A percentile compares a stretch with the other conserved stretches of the same genome.
These are phyloP conservation scores for Romanogobio albipinnatus DNA, from an alignment of 2,113 vertebrate genomes.

Conservation along the genomic window DNA sequence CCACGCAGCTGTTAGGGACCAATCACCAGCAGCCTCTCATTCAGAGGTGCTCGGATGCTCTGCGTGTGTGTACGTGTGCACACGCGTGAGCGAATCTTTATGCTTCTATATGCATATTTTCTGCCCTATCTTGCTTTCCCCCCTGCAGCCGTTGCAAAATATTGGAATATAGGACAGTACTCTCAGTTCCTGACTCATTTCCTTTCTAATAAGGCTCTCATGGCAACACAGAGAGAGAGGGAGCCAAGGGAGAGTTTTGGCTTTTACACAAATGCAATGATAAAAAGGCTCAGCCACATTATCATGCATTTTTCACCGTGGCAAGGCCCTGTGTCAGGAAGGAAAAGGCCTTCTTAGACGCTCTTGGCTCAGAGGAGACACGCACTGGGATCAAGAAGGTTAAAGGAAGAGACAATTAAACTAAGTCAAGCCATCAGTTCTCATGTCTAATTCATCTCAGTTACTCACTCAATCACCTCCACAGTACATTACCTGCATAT, in stretches of 20 bases:
- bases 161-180: constrained; percentile 27
- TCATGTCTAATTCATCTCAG: constrained; percentile 36
- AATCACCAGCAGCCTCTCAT: constrained; percentile 5
- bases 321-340: constrained; percentile 15
- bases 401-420: constrained; percentile 36
- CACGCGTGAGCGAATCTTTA: background rate
- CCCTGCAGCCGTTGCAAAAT: constrained; percentile 24
- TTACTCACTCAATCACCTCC: constrained; percentile 16
- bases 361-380: constrained; percentile 3
- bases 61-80: background rate
- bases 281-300: constrained; percentile 40
- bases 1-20: constrained; percentile 36
- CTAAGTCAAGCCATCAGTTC: constrained; percentile 1
- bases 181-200: constrained; percentile 31
- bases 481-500: constrained; percentile 19
- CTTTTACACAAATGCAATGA: constrained; percentile 44
- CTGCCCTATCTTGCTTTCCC: constrained; percentile 12
- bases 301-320: constrained; percentile 39
- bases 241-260: constrained; percentile 12
- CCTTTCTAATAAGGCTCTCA: constrained; percentile 26
- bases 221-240: constrained; percentile 4
- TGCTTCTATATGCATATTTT: background rate
- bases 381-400: constrained; percentile 33
- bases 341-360: constrained; percentile 22
- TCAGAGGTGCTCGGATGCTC: background rate